Evolutionary conservation across 1,140 invertebrate species (phyloP), one percentile per base, ranked within the genome.

Genomic region (Dreissena polymorpha): DNA sequence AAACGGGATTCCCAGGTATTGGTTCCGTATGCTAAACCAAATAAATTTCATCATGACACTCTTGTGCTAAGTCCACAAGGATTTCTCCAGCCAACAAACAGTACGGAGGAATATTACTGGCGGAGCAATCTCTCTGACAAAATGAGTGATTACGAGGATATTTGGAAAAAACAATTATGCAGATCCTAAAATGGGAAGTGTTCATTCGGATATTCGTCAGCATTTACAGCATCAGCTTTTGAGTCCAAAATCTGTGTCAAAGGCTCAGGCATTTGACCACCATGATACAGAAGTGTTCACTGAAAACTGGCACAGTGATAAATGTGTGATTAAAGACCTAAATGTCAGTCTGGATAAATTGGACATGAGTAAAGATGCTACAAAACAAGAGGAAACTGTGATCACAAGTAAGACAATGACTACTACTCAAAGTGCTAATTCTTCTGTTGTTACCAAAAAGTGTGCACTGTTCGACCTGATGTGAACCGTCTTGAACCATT

Each of bases 91-190:
- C 94, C 95, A 77, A 93, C 95, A 88, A 53, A 88, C 79, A 86
- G 87, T 71, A 86, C 89, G 21, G 89, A 90, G 29, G 86, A 88
- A 68, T 18, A 83, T n/a, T 98, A 98, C 91, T 97, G 97, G 88
- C 94, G 96, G 81, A 97, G 97, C 91, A 96, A 96, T 10, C 93
- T 98, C 10, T 96, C 96, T 65, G 97, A 98, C 90, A 98, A 98
- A 93, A 95, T 97, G 27, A 98, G 97, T 80, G 97, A 99, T 93
- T 99, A 99, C 91, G 97, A 99, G 93, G 97, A 98, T 91, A 96
- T 98, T 84, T 98, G 97, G 97, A 95, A 88, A 65, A n/a, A 84
- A 86, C 27, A 82, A 77, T 69, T 57, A 77, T 76, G 71, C 78
- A n/a, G 78, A 86, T 78, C 73, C 76, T 67, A 79, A 71, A 73